Evolutionary conservation across 2,113 vertebrate genomes (phyloP).

Genomic region (Ictalurus furcatus): DNA sequence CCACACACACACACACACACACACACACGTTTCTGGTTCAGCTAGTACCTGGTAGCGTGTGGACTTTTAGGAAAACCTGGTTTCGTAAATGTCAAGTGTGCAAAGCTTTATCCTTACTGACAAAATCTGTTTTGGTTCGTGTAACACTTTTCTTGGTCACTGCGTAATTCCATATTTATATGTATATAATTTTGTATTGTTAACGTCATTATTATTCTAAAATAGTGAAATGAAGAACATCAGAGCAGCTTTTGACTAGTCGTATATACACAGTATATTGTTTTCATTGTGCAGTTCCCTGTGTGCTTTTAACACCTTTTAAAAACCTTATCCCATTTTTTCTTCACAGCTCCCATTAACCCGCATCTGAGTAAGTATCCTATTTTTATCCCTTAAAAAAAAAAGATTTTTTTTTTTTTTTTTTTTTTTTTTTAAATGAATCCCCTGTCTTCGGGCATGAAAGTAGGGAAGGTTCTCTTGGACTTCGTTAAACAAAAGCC

Average conservation of each 20-base stretch:
- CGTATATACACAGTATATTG: not conserved
- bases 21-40: no score
- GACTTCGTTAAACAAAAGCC: slow-evolving; percentile 28
- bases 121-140: not conserved
- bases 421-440: not conserved
- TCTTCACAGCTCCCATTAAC: slow-evolving; percentile 78
- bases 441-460: slow-evolving; percentile 55
- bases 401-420: not conserved
- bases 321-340: slow-evolving; percentile 52
- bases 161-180: not conserved
- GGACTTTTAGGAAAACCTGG: not conserved
- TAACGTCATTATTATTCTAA: not conserved
- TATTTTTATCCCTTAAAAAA: not conserved
- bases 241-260: not conserved
- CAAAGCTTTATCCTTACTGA: not conserved
- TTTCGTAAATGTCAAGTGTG: not conserved
- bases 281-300: slow-evolving; percentile 10
- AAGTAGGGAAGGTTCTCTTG: slow-evolving; percentile 51
- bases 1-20: no score
- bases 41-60: not conserved
- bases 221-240: not conserved
- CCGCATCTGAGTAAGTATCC: slow-evolving; percentile 82
- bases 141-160: not conserved
- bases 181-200: not conserved
- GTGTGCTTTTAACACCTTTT: slow-evolving; percentile 4